Base-by-base conservation (phyloP, 2,113 vertebrate genomes). In the Scopus umbretta region DNA sequence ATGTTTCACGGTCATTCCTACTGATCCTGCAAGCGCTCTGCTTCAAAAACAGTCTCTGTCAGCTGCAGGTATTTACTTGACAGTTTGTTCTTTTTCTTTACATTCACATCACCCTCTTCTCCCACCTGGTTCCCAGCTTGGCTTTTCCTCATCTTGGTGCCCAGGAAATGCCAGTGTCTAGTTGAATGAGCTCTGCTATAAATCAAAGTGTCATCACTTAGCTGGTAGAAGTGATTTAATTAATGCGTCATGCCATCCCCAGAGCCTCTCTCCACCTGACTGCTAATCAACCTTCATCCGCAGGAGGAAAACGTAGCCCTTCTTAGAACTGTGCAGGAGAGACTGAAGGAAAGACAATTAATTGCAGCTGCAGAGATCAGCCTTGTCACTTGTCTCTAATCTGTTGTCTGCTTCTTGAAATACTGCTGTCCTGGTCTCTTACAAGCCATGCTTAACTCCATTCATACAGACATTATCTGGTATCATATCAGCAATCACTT, bases 161-260 rank as follows among this genome's bases (percentile, higher is more conserved):
- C 95, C 97, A 90, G 97, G 96, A 97, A 97, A 95, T 97, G 97
- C 97, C 71, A 67, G 92, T 94, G 97, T 96, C 97, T 97, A 92
- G 88, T 88, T 97, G 98, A 98, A 97, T 97, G 97, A 98, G 96
- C 90, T 70, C 65, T 90, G 92, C 97, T 98, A 98, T 98, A 98
- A 98, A 98, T 98, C 98, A 98, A 97, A 97, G 97, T 98, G 98
- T 97, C 97, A 97, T 97, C 97, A 97, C 97, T 98, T 98, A 98
- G 97, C 98, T 96, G 95, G 97, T 91, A 96, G 97, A 97, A 98
- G 96, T 98, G 98, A 98, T 98, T 98, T 98, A 98, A 98, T 98
- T 98, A 98, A 97, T 98, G 98, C 40, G 13, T 97, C 65, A 75
- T 97, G 92, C 92, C 94, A 91, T 98, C 97, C 97, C 96, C 61